A percentile compares a stretch with the other conserved stretches of the same genome.
phyloP scores from a whole-genome alignment of 2,113 vertebrate species.

The Pteropus alecto region DNA sequence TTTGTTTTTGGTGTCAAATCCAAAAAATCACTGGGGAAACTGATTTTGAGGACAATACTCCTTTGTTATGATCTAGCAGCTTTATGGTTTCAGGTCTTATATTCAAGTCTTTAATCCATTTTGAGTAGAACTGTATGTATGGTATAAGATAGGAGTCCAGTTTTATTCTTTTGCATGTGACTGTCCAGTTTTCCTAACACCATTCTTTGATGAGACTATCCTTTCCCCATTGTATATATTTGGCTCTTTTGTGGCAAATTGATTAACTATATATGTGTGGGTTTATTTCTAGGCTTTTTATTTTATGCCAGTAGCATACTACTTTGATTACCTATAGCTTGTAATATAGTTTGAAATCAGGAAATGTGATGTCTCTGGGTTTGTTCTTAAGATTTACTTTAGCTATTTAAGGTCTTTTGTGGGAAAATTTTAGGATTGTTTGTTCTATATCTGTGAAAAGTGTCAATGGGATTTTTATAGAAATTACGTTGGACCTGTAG shows the following conservation, averaged over 20 bases:
- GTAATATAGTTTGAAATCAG: background rate
- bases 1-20: background rate
- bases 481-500: too few species aligned
- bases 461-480: too few species aligned
- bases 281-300: too few species aligned
- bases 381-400: background rate
- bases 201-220: too few species aligned
- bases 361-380: background rate
- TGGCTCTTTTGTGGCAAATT: background rate
- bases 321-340: background rate
- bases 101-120: background rate
- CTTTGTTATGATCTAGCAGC: background rate
- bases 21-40: background rate
- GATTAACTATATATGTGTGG: background rate
- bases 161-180: too few species aligned
- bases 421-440: too few species aligned
- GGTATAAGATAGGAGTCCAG: too few species aligned
- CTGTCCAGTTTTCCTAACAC: too few species aligned
- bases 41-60: background rate
- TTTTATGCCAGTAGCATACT: background rate
- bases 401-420: background rate
- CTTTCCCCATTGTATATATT: too few species aligned
- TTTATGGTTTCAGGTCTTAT: background rate
- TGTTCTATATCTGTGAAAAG: too few species aligned
- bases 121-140: background rate